A percentile compares a stretch with the other conserved stretches of the same genome.
phyloP scores from a whole-genome alignment of 2,113 vertebrate genomes.

The Physeter macrocephalus region DNA sequence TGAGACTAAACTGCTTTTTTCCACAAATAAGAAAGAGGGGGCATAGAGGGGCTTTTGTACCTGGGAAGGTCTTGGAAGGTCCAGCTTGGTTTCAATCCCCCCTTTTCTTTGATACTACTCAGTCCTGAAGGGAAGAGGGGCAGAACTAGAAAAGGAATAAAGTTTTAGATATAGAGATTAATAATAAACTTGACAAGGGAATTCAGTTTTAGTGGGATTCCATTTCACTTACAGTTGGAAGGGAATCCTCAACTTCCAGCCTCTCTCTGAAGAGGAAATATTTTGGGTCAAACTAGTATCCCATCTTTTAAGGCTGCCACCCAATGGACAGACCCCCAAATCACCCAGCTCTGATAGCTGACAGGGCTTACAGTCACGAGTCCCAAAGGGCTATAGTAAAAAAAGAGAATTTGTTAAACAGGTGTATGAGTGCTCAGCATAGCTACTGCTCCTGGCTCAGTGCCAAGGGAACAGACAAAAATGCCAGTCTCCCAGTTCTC shows the following conservation, averaged over 20 bases:
- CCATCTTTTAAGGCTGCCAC: not conserved
- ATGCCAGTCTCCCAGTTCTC: not conserved
- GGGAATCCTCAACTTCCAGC: not conserved
- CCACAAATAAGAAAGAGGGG: not conserved
- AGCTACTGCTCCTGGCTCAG: not conserved
- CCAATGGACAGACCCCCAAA: not conserved
- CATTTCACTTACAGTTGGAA: not conserved
- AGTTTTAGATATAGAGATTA: not conserved
- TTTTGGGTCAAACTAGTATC: not conserved
- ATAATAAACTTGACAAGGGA: not conserved
- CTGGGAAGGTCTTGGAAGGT: not conserved
- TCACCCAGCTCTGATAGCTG: not conserved
- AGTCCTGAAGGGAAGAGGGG: not conserved
- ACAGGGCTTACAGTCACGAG: fast-evolving
- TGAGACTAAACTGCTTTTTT: not conserved
- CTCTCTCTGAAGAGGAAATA: not conserved
- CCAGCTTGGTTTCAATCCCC: not conserved
- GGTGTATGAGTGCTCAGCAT: fast-evolving
- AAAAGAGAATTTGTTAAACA: not conserved
- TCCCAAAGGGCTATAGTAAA: not conserved
- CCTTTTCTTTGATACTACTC: not conserved
- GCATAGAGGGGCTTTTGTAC: not conserved
- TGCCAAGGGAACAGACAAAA: not conserved
- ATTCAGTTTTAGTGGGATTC: not conserved
- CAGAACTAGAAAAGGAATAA: not conserved